Evolutionary conservation across 2,797 vertebrate genomes (phyloP), one percentile per base, ranked within the genome.

Genomic region (Propithecus perrieri): DNA sequence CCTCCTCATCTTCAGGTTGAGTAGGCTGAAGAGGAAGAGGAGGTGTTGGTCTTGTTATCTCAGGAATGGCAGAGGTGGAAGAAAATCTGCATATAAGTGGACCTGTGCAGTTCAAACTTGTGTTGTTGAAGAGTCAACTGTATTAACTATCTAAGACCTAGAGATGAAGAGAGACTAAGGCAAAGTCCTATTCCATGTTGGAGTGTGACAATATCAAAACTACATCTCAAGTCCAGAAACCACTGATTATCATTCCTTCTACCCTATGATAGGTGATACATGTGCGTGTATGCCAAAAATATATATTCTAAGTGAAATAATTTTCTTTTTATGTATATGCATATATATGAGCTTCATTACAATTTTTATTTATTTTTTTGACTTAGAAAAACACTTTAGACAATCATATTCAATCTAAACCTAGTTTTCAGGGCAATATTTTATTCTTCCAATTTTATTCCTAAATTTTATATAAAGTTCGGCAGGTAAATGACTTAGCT

Each of bases 321-420:
- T 88, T 95, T 93, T 96, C 30, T 63, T 33, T 75, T 50, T 50
- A 61, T 88, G 59, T 93, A 74, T 69, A 78, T 76, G 2, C 17
- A 30, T 30, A 9, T 65, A 22, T 35, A 28, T 86, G 20, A 28
- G 80, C 4, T 69, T 41, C 5, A 57, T 61, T 94, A 61, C 0
- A 30, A 59, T 61, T 94, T 78, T 63, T 38, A 80, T 95, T 87
- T 53, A 20, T 46, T 48, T 74, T 85, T 75, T 81, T 78, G 67
- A 74, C 5, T 38, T 92, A 30, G 2, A 4, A 59, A n/a, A 69
- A 48, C 3, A 86, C 5, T 57, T 92, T 72, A 28, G 20, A 7
- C 38, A 57, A 69, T 89, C n/a, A 38, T 55, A 71, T 53, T 89
- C 11, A 86, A 24, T 75, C 5, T 28, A 28, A 97, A 9, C 10